Evolutionary conservation across 2,888 invertebrate genomes (phyloP), one percentile per base, ranked within the genome.

Genomic region (Plagodis dolabraria): DNA sequence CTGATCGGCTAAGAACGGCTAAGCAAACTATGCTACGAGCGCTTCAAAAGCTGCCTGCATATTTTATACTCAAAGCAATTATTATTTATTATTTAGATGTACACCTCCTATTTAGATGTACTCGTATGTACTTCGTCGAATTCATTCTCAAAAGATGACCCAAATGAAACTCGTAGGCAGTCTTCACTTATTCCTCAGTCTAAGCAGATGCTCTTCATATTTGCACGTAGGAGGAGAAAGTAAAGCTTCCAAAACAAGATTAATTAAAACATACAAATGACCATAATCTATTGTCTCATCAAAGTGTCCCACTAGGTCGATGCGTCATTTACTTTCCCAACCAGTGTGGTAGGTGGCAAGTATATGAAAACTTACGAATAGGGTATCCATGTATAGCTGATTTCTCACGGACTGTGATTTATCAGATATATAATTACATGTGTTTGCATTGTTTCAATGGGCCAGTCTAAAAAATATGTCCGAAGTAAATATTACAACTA

Each of bases 271-370:
- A 45, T 46, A 56, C 60, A 53, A 60, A 60, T 60, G 55, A 40
- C 36, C 60, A 56, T 60, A 60, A 56, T 56, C 52, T 49, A 60
- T 60, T 60, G 60, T 60, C 48, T 60, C 56, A 60, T 60, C 55
- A 45, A 60, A 60, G 56, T 60, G 60, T 60, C 56, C 48, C 60
- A 60, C 48, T 60, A 46, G 55, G 60, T 56, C 52, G 56, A 12
- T 56, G 60, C 47, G 52, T 60, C 60, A 60, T 42, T 43, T 36
- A 48, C 52, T 56, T 60, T 56, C 53, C 47, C 52, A 33, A 35
- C 33, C 10, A 48, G 45, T 53, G 47, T 52, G 40, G 60, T 56
- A 60, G 56, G 60, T 49, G 55, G 55, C 33, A 9, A 10, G 10
- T 52, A 44, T 34, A n/a, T 40, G 45, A 36, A 56, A 42, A 33